phyloP scores from a whole-genome alignment of 2,888 invertebrate genomes.

The Ellobium chinense region DNA sequence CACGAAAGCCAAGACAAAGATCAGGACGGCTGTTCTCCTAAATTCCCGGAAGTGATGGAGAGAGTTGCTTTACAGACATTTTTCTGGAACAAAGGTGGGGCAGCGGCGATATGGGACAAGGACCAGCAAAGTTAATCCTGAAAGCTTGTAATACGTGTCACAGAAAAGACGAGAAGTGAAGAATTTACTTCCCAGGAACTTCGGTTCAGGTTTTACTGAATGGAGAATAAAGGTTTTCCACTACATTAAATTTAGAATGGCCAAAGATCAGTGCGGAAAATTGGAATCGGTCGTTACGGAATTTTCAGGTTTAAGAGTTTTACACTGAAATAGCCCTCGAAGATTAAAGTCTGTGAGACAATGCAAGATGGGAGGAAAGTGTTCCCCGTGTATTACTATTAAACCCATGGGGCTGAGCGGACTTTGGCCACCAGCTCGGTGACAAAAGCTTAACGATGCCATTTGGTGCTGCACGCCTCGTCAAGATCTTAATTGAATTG shows the following conservation, averaged over 20 bases:
- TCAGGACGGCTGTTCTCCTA: neutral
- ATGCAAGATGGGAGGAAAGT: no score
- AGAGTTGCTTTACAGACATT: neutral
- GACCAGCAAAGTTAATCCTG: neutral
- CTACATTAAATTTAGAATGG: neutral
- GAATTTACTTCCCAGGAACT: neutral
- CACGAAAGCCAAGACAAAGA: constrained; percentile 12
- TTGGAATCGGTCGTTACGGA: neutral
- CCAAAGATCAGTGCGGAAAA: neutral
- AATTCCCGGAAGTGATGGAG: constrained; percentile 22
- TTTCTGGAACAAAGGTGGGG: neutral
- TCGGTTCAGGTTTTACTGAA: neutral
- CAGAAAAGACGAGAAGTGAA: neutral
- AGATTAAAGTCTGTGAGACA: no score
- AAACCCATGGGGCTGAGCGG: no score
- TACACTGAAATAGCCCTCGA: neutral
- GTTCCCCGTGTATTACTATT: no score
- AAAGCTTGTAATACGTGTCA: neutral
- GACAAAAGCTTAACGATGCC: no score
- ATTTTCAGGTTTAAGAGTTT: neutral
- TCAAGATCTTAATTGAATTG: no score
- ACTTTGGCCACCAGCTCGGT: no score
- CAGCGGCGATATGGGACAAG: neutral
- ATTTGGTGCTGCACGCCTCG: no score
- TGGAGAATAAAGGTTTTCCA: neutral